Percentiles rank a stretch among this genome's conserved stretches.
These are phyloP conservation scores for Drosophila barbarae DNA, from an alignment of 2,888 invertebrate species.

Conservation along the genomic window DNA sequence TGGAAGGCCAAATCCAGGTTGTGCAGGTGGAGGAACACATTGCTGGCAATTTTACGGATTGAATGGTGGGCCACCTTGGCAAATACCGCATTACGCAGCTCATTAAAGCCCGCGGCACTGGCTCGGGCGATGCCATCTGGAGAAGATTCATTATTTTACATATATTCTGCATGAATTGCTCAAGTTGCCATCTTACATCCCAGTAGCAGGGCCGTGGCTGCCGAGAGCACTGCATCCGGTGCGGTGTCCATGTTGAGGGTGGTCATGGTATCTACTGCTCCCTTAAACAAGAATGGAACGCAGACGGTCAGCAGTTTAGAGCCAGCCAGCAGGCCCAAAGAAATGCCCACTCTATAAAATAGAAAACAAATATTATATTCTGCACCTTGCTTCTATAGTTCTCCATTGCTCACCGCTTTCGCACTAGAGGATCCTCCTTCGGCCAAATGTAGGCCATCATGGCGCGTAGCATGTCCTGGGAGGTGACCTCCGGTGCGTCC, in stretches of 20 bases:
- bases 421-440: slow-evolving; percentile 82
- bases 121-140: slow-evolving; percentile 96
- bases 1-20: slow-evolving; percentile 96
- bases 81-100: slow-evolving; percentile 98
- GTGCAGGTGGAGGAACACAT: slow-evolving; percentile 97
- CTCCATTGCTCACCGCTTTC: slow-evolving; percentile 67
- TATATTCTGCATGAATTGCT: too few species aligned
- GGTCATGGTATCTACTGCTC: slow-evolving; percentile 86
- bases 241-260: slow-evolving; percentile 87
- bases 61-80: slow-evolving; percentile 98
- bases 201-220: slow-evolving; percentile 88
- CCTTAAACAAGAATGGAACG: slow-evolving; percentile 98
- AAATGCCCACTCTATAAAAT: slow-evolving; percentile 86
- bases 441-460: slow-evolving; percentile 98
- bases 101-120: slow-evolving; percentile 95
- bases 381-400: fast-evolving
- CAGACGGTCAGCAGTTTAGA: slow-evolving; percentile 94
- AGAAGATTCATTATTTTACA: slow-evolving; percentile 43
- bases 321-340: slow-evolving; percentile 88
- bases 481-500: slow-evolving; percentile 83
- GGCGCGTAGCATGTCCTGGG: slow-evolving; percentile 89
- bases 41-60: slow-evolving; percentile 94
- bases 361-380: too few species aligned
- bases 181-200: slow-evolving; percentile 85
- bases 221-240: slow-evolving; percentile 89